A percentile compares a stretch with the other conserved stretches of the same genome.
Conservation (phyloP, 2,888 invertebrate genomes). For the Tetragnatha montana region DNA sequence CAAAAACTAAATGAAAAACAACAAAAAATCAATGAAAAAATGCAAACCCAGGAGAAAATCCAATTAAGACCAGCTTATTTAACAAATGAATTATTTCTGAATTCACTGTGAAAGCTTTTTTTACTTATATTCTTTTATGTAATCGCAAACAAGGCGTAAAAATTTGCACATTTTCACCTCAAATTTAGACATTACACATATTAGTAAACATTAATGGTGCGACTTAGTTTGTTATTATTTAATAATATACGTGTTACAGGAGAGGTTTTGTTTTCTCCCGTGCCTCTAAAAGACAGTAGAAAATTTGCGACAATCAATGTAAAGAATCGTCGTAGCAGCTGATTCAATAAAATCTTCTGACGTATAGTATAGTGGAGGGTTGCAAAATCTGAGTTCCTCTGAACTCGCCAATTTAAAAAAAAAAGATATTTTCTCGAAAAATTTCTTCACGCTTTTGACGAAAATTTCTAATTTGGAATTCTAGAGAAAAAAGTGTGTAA, state of each 20-base stretch:
- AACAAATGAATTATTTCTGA: background rate
- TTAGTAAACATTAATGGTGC: background rate
- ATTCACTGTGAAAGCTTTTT: background rate
- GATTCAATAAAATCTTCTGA: constrained; percentile 40
- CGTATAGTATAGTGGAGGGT: constrained; percentile 22
- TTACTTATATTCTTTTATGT: no score
- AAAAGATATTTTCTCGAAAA: background rate
- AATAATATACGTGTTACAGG: background rate
- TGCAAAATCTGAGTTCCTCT: constrained; percentile 5
- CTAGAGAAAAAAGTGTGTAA: no score
- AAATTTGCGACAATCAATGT: constrained; percentile 42
- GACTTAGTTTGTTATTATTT: background rate
- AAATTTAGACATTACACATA: background rate
- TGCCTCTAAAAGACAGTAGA: constrained; percentile 6
- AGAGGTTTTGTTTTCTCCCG: constrained; percentile 12
- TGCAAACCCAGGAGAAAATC: no score
- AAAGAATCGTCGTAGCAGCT: constrained; percentile 45
- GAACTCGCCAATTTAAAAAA: constrained; percentile 41
- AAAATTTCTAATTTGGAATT: no score
- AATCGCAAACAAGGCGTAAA: background rate
- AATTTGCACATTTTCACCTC: background rate
- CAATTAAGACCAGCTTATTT: background rate
- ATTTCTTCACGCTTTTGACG: no score
- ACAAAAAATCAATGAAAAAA: no score
- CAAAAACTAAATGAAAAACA: no score